phyloP scores from a whole-genome alignment of 2,113 vertebrate species.

The Nothobranchius furzeri region DNA sequence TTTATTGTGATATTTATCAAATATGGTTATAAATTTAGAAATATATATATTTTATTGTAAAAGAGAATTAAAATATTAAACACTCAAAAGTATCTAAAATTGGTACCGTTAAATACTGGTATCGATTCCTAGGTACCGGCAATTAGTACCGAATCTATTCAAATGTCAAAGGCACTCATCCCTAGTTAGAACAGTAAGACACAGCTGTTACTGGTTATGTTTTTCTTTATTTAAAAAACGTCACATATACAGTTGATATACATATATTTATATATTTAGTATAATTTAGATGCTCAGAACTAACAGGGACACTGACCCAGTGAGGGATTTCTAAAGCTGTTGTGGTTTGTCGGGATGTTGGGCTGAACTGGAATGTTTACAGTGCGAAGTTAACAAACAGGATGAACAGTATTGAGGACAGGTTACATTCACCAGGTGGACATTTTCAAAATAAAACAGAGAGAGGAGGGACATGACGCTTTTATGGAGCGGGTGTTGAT shows the following conservation, averaged over 20 bases:
- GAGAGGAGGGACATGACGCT: not conserved
- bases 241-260: conserved; percentile 74
- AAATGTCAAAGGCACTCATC: too few species aligned
- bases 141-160: too few species aligned
- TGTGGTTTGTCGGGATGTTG: conserved; percentile 27
- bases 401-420: conserved; percentile 76
- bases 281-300: conserved; percentile 70
- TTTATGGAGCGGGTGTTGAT: conserved; percentile 10
- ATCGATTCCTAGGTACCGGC: too few species aligned
- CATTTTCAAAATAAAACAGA: conserved; percentile 29
- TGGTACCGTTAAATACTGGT: too few species aligned
- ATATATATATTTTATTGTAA: too few species aligned
- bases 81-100: too few species aligned
- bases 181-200: not conserved
- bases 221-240: conserved; percentile 67
- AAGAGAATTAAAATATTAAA: too few species aligned
- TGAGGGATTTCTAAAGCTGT: conserved; percentile 40
- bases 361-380: conserved; percentile 69
- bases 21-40: too few species aligned
- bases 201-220: conserved; percentile 39
- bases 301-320: conserved; percentile 55
- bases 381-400: conserved; percentile 69
- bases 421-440: conserved; percentile 64
- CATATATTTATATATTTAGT: conserved; percentile 62
- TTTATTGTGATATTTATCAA: too few species aligned